Evolutionary conservation across 2,113 vertebrate genomes (phyloP).

Genomic region (Paracanthobrama guichenoti): DNA sequence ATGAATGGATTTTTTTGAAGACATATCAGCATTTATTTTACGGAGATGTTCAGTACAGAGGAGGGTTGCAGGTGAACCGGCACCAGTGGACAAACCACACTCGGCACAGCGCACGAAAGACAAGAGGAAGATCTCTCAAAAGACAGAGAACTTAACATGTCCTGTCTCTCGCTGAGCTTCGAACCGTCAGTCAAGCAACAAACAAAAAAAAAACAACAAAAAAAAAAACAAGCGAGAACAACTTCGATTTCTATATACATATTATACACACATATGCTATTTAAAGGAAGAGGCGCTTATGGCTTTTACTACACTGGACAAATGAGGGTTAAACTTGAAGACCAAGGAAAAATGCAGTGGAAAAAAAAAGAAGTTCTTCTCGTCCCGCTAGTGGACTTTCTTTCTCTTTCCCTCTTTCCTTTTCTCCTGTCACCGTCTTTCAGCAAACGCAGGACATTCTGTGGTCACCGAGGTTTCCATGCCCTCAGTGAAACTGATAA

Average conservation of each 20-base stretch:
- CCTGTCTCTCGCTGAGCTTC: constrained; percentile 78
- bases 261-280: constrained; percentile 76
- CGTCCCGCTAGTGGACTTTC: constrained; percentile 74
- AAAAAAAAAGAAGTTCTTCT: constrained; percentile 70
- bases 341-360: constrained; percentile 74
- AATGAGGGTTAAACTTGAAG: constrained; percentile 85
- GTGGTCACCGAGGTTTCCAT: constrained; percentile 79
- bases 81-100: constrained; percentile 62
- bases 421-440: constrained; percentile 73
- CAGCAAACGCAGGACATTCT: constrained; percentile 75
- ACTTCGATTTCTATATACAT: constrained; percentile 83
- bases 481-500: constrained; percentile 78
- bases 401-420: constrained; percentile 74
- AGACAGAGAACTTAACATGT: constrained; percentile 70
- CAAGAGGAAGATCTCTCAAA: constrained; percentile 66
- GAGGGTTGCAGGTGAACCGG: constrained; percentile 58
- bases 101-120: constrained; percentile 65
- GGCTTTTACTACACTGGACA: constrained; percentile 81
- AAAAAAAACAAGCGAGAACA: constrained; percentile 80
- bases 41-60: constrained; percentile 64
- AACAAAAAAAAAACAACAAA: constrained; percentile 79
- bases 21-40: constrained; percentile 83
- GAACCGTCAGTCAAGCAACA: constrained; percentile 81
- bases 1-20: constrained; percentile 75
- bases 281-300: constrained; percentile 78